phyloP scores from a whole-genome alignment of 2,888 invertebrate genomes.

The Latheticus oryzae region DNA sequence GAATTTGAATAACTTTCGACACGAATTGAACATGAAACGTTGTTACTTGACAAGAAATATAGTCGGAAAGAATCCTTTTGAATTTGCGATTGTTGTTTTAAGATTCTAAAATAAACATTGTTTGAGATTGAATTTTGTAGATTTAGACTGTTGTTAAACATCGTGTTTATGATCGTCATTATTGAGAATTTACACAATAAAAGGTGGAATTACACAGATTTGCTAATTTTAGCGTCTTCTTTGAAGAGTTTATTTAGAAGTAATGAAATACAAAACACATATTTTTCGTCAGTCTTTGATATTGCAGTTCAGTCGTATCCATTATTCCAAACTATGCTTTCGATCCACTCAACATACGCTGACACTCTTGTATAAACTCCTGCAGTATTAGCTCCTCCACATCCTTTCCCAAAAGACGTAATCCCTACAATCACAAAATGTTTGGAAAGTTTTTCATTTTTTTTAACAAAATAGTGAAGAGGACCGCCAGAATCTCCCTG shows the following conservation, averaged over 20 bases:
- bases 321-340: slow-evolving; percentile 31
- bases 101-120: no score
- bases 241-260: no score
- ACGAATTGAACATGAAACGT: slow-evolving; percentile 22
- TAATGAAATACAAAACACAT: no score
- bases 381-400: slow-evolving; percentile 9
- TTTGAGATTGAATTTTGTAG: no score
- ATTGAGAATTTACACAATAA: no score
- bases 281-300: no score
- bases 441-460: not conserved
- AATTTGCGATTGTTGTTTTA: slow-evolving; percentile 8
- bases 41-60: slow-evolving; percentile 7
- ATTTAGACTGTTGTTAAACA: no score
- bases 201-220: no score
- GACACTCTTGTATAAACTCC: slow-evolving; percentile 32
- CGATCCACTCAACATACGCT: slow-evolving; percentile 26
- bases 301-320: no score
- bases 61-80: slow-evolving; percentile 25
- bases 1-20: slow-evolving; percentile 21
- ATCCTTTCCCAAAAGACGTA: slow-evolving; percentile 22
- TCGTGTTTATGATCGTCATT: no score
- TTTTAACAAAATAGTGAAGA: slow-evolving; percentile 54
- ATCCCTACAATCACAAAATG: slow-evolving; percentile 27
- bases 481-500: slow-evolving; percentile 74
- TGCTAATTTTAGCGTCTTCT: no score